Conservation (phyloP, 2,797 vertebrate genomes). For the Anniella stebbinsi region DNA sequence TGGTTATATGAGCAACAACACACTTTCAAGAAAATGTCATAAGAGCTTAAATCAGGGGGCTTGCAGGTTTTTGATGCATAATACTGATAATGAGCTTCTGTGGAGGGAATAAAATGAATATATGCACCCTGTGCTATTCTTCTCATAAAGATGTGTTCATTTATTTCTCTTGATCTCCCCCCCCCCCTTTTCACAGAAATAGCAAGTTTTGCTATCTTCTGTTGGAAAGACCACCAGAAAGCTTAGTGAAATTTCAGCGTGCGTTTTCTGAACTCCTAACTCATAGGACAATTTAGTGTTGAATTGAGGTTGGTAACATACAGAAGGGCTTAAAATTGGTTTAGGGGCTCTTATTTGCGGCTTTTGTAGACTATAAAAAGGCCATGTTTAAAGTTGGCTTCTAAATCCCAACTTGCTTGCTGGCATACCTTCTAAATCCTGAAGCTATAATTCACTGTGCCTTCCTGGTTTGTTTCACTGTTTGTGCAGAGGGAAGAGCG, state of each 20-base stretch:
- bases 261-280: neutral
- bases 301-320: neutral
- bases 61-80: slow-evolving; percentile 54
- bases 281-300: neutral
- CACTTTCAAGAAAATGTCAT: slow-evolving; percentile 64
- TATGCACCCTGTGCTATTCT: slow-evolving; percentile 50
- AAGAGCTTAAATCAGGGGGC: slow-evolving; percentile 11
- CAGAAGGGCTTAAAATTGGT: neutral
- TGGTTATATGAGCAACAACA: slow-evolving; percentile 54
- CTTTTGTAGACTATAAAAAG: neutral
- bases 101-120: slow-evolving; percentile 33
- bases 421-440: too few relatives aligned
- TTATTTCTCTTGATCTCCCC: slow-evolving; percentile 38
- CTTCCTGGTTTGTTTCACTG: too few relatives aligned
- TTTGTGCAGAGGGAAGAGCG: too few relatives aligned
- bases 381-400: too few relatives aligned
- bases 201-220: slow-evolving; percentile 32
- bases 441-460: too few relatives aligned
- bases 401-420: too few relatives aligned
- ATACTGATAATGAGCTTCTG: slow-evolving; percentile 53
- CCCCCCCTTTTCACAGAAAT: slow-evolving; percentile 52
- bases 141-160: slow-evolving; percentile 50
- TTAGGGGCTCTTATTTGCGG: neutral
- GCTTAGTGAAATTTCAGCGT: slow-evolving; percentile 10
- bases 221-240: slow-evolving; percentile 31